A percentile compares a stretch with the other conserved stretches of the same genome.
Conservation (phyloP, 2,888 invertebrate species). For the Drosophila greeni region DNA sequence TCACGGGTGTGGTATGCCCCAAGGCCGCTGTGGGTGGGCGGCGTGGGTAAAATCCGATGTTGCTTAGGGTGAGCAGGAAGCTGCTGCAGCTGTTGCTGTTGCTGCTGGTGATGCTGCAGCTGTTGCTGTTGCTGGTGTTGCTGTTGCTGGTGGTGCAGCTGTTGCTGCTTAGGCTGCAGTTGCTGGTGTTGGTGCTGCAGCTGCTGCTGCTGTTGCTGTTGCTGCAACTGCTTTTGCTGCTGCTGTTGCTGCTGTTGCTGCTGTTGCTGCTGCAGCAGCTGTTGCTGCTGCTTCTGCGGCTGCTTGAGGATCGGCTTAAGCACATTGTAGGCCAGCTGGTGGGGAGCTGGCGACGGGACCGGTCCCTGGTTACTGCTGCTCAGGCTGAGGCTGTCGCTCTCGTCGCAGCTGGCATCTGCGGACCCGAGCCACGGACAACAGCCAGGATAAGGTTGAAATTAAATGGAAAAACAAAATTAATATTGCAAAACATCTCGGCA, state of each 20-base stretch:
- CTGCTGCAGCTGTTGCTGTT: slow-evolving; percentile 40
- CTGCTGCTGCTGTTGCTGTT: slow-evolving; percentile 1
- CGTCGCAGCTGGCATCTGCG: slow-evolving; percentile 74
- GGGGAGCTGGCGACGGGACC: slow-evolving; percentile 64
- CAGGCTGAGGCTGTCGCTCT: slow-evolving; percentile 70
- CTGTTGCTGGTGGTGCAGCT: no score
- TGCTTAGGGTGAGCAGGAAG: slow-evolving; percentile 59
- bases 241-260: no score
- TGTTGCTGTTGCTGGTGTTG: slow-evolving; percentile 1
- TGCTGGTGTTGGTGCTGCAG: no score
- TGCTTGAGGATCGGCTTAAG: slow-evolving; percentile 72
- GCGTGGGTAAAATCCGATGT: slow-evolving; percentile 68
- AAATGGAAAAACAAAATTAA: slow-evolving; percentile 1
- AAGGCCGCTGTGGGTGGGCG: slow-evolving; percentile 61
- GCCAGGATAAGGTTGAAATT: slow-evolving; percentile 13
- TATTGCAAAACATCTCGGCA: slow-evolving; percentile 7
- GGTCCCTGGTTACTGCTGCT: slow-evolving; percentile 54
- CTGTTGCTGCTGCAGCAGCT: background rate
- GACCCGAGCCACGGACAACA: slow-evolving; percentile 18
- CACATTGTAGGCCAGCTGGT: slow-evolving; percentile 63
- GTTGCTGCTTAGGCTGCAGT: no score
- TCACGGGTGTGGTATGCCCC: slow-evolving; percentile 70
- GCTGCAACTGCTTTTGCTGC: slow-evolving; percentile 66
- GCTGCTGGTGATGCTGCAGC: slow-evolving; percentile 1
- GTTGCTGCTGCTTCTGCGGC: slow-evolving; percentile 41